These are phyloP conservation scores for Eretmocerus hayati DNA, from an alignment of 2,888 invertebrate species.

Conservation along the genomic window DNA sequence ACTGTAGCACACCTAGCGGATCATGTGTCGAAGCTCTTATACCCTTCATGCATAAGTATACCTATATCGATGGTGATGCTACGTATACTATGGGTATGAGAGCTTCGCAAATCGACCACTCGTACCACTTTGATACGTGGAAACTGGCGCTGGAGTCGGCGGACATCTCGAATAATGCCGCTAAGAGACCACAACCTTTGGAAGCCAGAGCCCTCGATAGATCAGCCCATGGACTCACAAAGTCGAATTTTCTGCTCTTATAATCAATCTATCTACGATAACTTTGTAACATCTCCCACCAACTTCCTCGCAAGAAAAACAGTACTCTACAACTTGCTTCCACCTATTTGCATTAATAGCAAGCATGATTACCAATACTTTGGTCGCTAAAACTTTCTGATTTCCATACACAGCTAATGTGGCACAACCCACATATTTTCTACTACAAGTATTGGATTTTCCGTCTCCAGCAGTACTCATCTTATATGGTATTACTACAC, in stretches of 20 bases:
- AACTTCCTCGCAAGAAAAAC: constrained; percentile 27
- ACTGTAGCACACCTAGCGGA: too few species aligned
- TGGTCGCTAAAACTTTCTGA: constrained; percentile 21
- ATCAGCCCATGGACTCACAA: constrained; percentile 26
- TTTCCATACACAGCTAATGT: constrained; percentile 9
- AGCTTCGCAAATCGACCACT: too few species aligned
- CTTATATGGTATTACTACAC: constrained; percentile 21
- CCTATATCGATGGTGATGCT: too few species aligned
- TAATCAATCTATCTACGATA: constrained; percentile 24
- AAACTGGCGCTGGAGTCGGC: too few species aligned
- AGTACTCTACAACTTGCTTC: constrained; percentile 31
- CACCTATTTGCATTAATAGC: constrained; percentile 27
- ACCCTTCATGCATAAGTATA: too few species aligned
- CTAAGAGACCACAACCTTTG: constrained; percentile 26
- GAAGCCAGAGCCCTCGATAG: constrained; percentile 30
- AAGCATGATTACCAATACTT: constrained; percentile 30
- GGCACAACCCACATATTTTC: constrained; percentile 7
- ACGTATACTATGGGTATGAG: too few species aligned
- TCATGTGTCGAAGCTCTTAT: too few species aligned
- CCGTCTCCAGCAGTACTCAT: constrained; percentile 15
- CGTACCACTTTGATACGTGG: too few species aligned
- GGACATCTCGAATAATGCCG: too few species aligned
- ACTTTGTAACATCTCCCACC: constrained; percentile 22
- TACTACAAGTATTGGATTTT: constrained; percentile 11
- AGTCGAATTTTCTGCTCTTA: constrained; percentile 24